These are phyloP conservation scores for Bos indicus DNA, from an alignment of 2,113 vertebrate genomes.

Conservation along the genomic window DNA sequence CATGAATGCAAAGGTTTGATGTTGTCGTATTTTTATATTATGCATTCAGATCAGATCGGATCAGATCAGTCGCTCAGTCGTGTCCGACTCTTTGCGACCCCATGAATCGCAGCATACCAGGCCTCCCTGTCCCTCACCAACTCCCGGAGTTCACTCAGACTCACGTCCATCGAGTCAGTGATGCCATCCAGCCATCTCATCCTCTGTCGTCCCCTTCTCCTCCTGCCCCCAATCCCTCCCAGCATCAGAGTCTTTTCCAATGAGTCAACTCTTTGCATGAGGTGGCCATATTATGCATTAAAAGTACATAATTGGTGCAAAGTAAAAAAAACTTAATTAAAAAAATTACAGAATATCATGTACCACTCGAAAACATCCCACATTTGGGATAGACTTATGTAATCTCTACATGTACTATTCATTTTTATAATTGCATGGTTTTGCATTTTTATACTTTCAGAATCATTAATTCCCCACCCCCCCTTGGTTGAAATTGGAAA, in stretches of 20 bases:
- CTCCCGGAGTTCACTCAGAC: too few species aligned
- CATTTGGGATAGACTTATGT: not conserved
- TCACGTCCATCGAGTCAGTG: too few species aligned
- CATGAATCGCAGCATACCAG: too few species aligned
- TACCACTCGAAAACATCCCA: not conserved
- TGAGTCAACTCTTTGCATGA: too few species aligned
- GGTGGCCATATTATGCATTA: not conserved
- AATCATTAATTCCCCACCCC: constrained; percentile 53
- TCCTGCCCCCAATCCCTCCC: too few species aligned
- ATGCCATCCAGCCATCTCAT: too few species aligned
- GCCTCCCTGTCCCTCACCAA: too few species aligned
- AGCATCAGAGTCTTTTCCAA: too few species aligned
- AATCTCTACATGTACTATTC: not conserved
- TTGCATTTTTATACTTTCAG: constrained; percentile 40
- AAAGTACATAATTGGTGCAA: not conserved
- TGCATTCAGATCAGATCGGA: too few species aligned
- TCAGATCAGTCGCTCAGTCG: too few species aligned
- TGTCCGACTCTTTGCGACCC: too few species aligned
- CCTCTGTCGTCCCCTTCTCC: too few species aligned
- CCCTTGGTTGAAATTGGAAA: not conserved
- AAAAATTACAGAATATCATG: not conserved
- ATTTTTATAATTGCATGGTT: not conserved
- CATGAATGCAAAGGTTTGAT: not conserved
- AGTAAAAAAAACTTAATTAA: not conserved
- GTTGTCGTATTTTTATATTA: not conserved